Conservation (phyloP, 2,113 vertebrate genomes). For the Thunnus thynnus region DNA sequence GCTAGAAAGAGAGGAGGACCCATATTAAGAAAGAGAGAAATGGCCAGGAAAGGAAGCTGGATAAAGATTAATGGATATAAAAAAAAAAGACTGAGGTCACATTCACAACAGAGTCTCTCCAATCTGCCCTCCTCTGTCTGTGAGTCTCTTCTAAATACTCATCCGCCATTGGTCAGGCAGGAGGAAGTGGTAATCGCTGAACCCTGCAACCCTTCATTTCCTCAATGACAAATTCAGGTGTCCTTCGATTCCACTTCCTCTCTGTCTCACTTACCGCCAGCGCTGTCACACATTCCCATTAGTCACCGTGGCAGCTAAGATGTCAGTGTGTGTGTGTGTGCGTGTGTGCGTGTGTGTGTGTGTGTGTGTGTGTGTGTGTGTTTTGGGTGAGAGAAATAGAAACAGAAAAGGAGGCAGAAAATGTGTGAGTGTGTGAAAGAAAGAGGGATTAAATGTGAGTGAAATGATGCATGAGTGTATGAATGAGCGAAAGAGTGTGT, state of each 20-base stretch:
- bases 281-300: constrained; percentile 73
- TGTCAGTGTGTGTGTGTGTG: not conserved
- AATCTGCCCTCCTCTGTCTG: constrained; percentile 25
- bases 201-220: constrained; percentile 64
- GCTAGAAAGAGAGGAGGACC: constrained; percentile 25
- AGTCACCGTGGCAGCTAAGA: constrained; percentile 65
- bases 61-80: constrained; percentile 43
- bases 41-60: constrained; percentile 12
- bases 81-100: constrained; percentile 52
- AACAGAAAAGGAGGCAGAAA: constrained; percentile 14
- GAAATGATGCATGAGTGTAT: constrained; percentile 31
- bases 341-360: not conserved
- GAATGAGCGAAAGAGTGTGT: not conserved
- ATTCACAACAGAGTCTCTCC: constrained; percentile 41
- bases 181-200: constrained; percentile 55
- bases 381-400: constrained; percentile 34
- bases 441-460: constrained; percentile 23
- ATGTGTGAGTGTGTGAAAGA: constrained; percentile 10
- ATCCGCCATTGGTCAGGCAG: constrained; percentile 60
- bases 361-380: constrained; percentile 16
- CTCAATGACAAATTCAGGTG: constrained; percentile 76
- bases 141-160: constrained; percentile 47
- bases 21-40: constrained; percentile 28
- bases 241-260: constrained; percentile 74
- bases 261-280: constrained; percentile 71